A percentile compares a stretch with the other conserved stretches of the same genome.
phyloP scores from a whole-genome alignment of 1,140 invertebrate species.

The Drosophila erecta region DNA sequence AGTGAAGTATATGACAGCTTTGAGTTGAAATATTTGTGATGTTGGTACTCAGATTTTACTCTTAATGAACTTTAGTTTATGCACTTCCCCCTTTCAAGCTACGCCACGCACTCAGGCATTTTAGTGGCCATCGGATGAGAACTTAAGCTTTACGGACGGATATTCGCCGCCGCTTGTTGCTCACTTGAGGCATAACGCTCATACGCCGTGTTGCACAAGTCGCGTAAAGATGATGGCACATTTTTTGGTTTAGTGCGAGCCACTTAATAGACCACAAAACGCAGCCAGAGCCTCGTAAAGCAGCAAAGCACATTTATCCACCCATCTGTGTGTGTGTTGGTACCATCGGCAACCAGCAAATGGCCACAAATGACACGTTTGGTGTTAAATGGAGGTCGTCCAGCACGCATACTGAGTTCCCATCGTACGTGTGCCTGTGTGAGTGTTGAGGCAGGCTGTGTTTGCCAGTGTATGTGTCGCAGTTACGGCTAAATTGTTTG shows the following conservation, averaged over 20 bases:
- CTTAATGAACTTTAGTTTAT: conserved; percentile 70
- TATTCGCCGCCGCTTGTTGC: conserved; percentile 61
- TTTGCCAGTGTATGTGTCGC: conserved; percentile 38
- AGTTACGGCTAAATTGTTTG: conserved; percentile 80
- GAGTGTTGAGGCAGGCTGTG: conserved; percentile 26
- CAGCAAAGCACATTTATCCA: conserved; percentile 15
- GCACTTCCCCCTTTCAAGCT: conserved; percentile 10
- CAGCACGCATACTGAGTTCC: conserved; percentile 44
- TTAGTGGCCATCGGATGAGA: conserved; percentile 41
- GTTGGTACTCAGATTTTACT: conserved; percentile 28
- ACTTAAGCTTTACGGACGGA: conserved; percentile 34
- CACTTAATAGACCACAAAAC: conserved; percentile 82
- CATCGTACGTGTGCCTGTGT: conserved; percentile 10
- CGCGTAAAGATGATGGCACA: conserved; percentile 73
- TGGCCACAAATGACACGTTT: conserved; percentile 82
- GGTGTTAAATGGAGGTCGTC: conserved; percentile 81
- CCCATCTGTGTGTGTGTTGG: neutral
- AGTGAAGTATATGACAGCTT: conserved; percentile 16
- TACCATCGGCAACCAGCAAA: conserved; percentile 49
- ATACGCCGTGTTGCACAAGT: conserved; percentile 60
- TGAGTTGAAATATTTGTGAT: neutral
- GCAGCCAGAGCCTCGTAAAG: conserved; percentile 67
- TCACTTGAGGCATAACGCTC: conserved; percentile 57
- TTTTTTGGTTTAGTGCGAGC: conserved; percentile 72
- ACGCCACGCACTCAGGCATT: conserved; percentile 53